Evolutionary conservation across 2,113 vertebrate species (phyloP), one percentile per base, ranked within the genome.

Genomic region (Haplotaxodon microlepis): DNA sequence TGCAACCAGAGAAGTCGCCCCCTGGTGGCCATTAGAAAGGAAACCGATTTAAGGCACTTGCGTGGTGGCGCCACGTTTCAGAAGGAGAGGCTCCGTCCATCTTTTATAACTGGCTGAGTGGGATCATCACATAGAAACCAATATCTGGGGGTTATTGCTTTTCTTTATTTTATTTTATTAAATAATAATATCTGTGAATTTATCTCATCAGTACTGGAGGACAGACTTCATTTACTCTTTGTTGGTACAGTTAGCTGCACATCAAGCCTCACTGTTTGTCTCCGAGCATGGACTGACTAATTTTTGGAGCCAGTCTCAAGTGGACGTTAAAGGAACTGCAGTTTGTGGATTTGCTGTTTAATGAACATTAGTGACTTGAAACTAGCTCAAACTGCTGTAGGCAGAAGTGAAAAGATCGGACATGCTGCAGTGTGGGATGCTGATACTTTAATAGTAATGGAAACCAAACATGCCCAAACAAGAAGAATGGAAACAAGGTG

Each of bases 221-320:
- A 69, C 63, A 69, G 34, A 21, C 10, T 1, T 66, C 63, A 8
- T 5, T 38, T 5, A 4, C 34, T 69, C 10, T 13, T 38, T 4
- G 63, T 3, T 69, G 63, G 61, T 38, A 1, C 34, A 69, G 19
- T 13, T 38, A 38, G 10, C 61, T 36, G 61, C 17, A 36, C 61
- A 66, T 36, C 19, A 5, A 66, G 1, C 6, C 6, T 36, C 31
- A 66, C 31, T 7, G 31, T 66, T 38, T 66, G 61, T 8, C 31
- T 63, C 4, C 2, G 6, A 36, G 31, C 31, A 66, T 3, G 31
- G 59, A 6, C 27, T 0, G 57, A 63, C 59, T 11, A 0, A 34
- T 11, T 19, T 66, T 66, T 66, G 61, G 17, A 69, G 10, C 61
- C 34, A 38, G 61, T 13, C 34, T 69, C 19, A 40, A 4, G 36